Conservation (phyloP, 2,797 vertebrate species). For the Enoplosus armatus region DNA sequence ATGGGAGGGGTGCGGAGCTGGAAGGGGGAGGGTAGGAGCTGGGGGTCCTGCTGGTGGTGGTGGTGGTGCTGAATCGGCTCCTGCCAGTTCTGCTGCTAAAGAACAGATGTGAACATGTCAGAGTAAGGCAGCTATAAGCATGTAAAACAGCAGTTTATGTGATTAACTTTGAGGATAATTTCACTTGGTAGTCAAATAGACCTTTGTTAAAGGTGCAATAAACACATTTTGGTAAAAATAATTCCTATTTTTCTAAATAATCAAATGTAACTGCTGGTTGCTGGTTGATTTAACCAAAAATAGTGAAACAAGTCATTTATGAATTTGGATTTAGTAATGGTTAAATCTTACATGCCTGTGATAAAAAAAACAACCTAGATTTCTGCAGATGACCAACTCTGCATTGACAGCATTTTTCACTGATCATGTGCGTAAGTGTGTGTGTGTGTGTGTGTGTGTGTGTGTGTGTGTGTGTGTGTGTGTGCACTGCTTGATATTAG, state of each 20-base stretch:
- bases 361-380: not conserved
- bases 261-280: not conserved
- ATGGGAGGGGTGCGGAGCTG: conserved; percentile 83
- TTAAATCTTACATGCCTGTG: not conserved
- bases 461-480: not conserved
- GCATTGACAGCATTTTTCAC: not conserved
- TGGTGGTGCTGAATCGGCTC: conserved; percentile 56
- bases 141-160: not conserved
- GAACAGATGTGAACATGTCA: conserved; percentile 21
- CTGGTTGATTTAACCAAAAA: not conserved
- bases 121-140: not conserved
- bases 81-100: conserved; percentile 72
- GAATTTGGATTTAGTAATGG: not conserved
- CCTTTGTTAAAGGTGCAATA: not conserved
- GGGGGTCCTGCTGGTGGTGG: conserved; percentile 60
- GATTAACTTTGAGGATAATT: not conserved
- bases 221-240: not conserved
- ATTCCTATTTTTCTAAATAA: not conserved
- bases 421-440: not conserved
- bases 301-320: not conserved
- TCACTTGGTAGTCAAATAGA: not conserved
- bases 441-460: not conserved
- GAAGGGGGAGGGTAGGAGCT: conserved; percentile 76
- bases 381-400: conserved; percentile 10
- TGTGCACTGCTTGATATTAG: conserved; percentile 41